Base-by-base conservation (phyloP, 2,888 invertebrate genomes). In the Alcis repandata region DNA sequence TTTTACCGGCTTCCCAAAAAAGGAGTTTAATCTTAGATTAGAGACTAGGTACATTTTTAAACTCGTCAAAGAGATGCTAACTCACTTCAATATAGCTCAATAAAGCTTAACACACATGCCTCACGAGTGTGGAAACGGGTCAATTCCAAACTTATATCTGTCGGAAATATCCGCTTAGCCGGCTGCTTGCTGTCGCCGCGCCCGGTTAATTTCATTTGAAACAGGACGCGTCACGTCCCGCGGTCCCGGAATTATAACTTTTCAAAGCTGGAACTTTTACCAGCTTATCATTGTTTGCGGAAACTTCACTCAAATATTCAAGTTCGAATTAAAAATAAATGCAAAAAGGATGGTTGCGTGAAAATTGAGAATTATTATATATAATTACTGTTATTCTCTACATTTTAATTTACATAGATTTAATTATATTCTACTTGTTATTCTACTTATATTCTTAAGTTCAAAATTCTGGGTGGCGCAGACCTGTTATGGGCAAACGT, bases 241-340 rank as follows among this genome's bases (percentile, higher is more conserved):
- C 27, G 22, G 13, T 33, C 32, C 61, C 52, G 19, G 48, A 49
- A 20, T 54, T 54, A 61, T 41, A 61, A 61, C 61, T 54, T 53
- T 56, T 33, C 61, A 41, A 45, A 60, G 59, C 33, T 22, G n/a
- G 15, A 52, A 60, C 59, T 52, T 59, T 52, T 52, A 52, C 38
- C 56, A 17, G 56, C 56, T 56, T 56, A 45, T 32, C 1, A 43
- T 36, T 45, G 56, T 56, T 56, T 45, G 36, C 20, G 33, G 17
- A 32, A 32, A 41, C 27, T 27, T 15, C 17, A 11, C 10, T 54
- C 17, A 54, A 41, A 32, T 43, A 36, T 7, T 20, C 19, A 40
- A 20, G 19, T 51, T 51, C 8, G 2, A 36, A 51, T n/a, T 52
- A 15, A 51, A 51, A 7, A 3, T 27, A 36, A 52, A 52, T 17